Evolutionary conservation across 2,113 vertebrate genomes (phyloP).

Genomic region (Elachura formosa): DNA sequence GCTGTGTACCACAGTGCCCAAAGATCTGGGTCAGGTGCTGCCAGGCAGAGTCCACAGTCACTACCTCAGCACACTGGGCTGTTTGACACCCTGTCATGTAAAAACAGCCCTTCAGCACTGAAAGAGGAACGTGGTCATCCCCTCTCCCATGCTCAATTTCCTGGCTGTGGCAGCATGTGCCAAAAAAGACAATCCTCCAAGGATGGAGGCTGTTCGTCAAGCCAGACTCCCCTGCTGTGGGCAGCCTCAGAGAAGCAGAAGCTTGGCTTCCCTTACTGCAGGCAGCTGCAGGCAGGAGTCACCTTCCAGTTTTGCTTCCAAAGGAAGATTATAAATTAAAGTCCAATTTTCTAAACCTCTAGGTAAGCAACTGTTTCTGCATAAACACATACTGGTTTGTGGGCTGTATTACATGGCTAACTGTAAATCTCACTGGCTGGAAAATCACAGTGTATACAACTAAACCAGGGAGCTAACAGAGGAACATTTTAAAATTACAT

Average conservation of each 20-base stretch:
- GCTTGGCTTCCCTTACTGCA: not conserved
- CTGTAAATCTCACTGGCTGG: not conserved
- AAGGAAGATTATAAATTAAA: conserved; percentile 14
- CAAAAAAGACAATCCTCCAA: not conserved
- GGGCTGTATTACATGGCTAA: not conserved
- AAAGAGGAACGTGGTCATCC: not conserved
- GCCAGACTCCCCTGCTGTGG: not conserved
- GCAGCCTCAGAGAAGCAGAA: not conserved
- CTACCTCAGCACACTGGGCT: not conserved
- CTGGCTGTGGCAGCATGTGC: not conserved
- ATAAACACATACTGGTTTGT: conserved; percentile 33
- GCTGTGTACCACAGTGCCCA: not conserved
- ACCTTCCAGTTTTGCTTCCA: conserved; percentile 26
- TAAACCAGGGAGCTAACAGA: not conserved
- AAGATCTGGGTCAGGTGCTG: not conserved
- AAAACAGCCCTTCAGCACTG: not conserved
- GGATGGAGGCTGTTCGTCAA: not conserved
- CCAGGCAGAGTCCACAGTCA: not conserved
- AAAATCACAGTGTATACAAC: conserved; percentile 3
- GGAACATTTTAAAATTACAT: not conserved
- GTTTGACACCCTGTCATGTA: not conserved
- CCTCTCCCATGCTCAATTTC: not conserved
- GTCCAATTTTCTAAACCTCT: conserved; percentile 30
- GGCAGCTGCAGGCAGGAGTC: not conserved
- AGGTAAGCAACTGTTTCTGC: conserved; percentile 41